phyloP scores from a whole-genome alignment of 2,888 invertebrate species.

The Cantharis rufa region DNA sequence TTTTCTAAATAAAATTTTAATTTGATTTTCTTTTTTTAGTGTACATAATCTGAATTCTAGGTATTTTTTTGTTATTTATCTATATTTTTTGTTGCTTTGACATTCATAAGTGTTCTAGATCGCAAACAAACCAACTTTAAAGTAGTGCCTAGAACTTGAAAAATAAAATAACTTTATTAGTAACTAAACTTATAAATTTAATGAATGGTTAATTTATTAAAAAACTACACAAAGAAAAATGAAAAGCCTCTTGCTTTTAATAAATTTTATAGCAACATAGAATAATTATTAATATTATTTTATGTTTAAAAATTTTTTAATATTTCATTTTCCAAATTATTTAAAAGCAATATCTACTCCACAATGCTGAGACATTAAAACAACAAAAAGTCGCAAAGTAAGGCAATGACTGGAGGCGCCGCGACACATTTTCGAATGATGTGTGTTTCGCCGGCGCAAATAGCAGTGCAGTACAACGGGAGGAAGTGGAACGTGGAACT shows the following conservation, averaged over 20 bases:
- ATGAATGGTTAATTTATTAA: not conserved
- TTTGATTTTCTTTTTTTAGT: not conserved
- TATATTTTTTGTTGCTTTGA: not conserved
- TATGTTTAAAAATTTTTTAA: not conserved
- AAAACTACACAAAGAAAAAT: not conserved
- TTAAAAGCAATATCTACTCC: not conserved
- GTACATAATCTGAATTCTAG: not conserved
- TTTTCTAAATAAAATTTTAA: not conserved
- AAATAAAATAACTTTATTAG: too few species aligned
- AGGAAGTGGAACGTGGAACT: slow-evolving; percentile 36
- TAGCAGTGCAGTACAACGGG: slow-evolving; percentile 41
- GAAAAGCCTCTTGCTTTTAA: not conserved
- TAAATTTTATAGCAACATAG: too few species aligned
- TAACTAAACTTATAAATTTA: not conserved
- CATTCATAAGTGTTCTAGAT: too few species aligned
- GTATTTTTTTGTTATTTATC: not conserved
- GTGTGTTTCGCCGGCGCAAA: slow-evolving; percentile 32
- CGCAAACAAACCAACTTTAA: not conserved
- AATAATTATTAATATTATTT: too few species aligned
- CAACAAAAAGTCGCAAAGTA: not conserved
- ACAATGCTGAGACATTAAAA: not conserved
- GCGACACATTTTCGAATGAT: slow-evolving; percentile 36
- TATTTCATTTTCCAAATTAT: not conserved
- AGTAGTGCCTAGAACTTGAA: not conserved
- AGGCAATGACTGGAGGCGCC: slow-evolving; percentile 33